phyloP scores from a whole-genome alignment of 2,888 invertebrate genomes.

The Cetonia aurata region DNA sequence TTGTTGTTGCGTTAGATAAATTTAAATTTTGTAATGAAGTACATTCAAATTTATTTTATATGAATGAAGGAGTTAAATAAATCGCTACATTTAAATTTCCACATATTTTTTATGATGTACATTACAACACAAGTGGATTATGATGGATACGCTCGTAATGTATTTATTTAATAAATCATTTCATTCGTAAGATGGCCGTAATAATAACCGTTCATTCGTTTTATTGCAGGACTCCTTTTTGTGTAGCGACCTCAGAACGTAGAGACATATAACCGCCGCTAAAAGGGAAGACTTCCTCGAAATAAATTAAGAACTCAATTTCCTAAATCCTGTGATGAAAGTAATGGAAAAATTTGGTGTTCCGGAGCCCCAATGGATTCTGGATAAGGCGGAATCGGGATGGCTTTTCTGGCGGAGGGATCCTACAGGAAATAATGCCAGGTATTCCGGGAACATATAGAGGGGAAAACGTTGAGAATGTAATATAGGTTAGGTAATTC shows the following conservation, averaged over 20 bases:
- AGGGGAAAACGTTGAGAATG: conserved; percentile 46
- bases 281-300: conserved; percentile 1
- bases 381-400: conserved; percentile 63
- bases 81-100: too few relatives aligned
- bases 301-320: conserved; percentile 42
- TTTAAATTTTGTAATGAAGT: too few relatives aligned
- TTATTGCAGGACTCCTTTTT: conserved; percentile 13
- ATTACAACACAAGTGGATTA: too few relatives aligned
- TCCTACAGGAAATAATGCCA: conserved; percentile 58
- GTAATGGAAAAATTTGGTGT: conserved; percentile 58
- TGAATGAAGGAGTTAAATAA: too few relatives aligned
- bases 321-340: conserved; percentile 51
- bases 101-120: too few relatives aligned
- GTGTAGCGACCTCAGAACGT: not conserved
- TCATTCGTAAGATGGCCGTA: not conserved
- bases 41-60: too few relatives aligned
- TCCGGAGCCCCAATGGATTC: conserved; percentile 65
- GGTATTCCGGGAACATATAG: conserved; percentile 55
- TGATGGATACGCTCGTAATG: too few relatives aligned
- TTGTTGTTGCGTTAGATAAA: too few relatives aligned
- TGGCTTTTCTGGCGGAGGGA: conserved; percentile 64
- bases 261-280: not conserved
- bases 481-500: conserved; percentile 50
- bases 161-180: not conserved
- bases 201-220: not conserved